phyloP scores from a whole-genome alignment of 2,888 invertebrate species.

The Hymenopus coronatus region DNA sequence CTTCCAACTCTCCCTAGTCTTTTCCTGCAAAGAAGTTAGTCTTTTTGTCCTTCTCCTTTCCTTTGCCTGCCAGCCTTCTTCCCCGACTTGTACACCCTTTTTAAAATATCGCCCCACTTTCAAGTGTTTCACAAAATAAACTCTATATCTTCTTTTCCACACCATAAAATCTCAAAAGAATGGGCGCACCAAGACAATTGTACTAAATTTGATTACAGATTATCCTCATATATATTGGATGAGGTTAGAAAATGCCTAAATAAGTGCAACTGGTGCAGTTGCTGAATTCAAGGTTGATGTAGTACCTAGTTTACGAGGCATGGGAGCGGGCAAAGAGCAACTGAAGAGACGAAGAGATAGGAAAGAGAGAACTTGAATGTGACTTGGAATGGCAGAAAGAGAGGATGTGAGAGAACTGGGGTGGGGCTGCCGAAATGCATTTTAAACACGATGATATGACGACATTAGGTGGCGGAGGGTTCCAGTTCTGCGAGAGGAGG shows the following conservation, averaged over 20 bases:
- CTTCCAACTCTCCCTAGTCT: conserved; percentile 23
- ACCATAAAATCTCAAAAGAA: conserved; percentile 41
- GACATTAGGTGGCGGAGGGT: neutral
- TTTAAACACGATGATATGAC: conserved; percentile 25
- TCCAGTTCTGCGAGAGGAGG: neutral
- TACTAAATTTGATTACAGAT: conserved; percentile 44
- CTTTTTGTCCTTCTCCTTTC: neutral
- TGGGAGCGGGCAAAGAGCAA: neutral
- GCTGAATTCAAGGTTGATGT: conserved; percentile 18
- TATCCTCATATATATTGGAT: conserved; percentile 42
- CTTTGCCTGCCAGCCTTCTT: neutral
- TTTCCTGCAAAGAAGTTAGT: neutral
- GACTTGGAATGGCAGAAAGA: neutral
- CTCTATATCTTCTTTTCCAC: conserved; percentile 44
- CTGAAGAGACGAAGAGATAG: neutral
- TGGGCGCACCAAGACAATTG: conserved; percentile 41
- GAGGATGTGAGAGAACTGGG: neutral
- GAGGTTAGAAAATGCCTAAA: conserved; percentile 39
- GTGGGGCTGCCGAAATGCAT: conserved; percentile 22
- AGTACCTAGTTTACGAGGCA: conserved; percentile 25
- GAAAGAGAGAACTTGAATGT: neutral
- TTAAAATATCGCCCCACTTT: conserved; percentile 40
- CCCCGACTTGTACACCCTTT: conserved; percentile 36
- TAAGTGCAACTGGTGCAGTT: conserved; percentile 40
- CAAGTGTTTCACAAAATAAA: conserved; percentile 43